Conservation (phyloP, 1,140 invertebrate genomes). For the Drosophila kanapiae region DNA sequence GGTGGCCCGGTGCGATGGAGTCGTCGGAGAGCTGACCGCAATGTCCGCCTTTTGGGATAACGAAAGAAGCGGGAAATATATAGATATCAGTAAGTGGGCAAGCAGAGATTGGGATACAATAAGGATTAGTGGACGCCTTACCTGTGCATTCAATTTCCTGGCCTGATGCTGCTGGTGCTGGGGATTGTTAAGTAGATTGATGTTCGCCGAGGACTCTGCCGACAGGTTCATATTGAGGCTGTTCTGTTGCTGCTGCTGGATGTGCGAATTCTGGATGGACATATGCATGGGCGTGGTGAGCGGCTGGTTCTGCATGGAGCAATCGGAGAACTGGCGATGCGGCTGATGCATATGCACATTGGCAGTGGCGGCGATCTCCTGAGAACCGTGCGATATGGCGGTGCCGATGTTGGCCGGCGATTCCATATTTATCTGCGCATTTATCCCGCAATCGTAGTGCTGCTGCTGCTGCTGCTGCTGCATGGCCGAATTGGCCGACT, state of each 20-base stretch:
- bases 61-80: neutral
- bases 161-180: conserved; percentile 73
- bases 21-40: conserved; percentile 56
- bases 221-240: conserved; percentile 75
- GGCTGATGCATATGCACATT: conserved; percentile 86
- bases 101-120: too few relatives aligned
- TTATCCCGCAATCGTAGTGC: conserved; percentile 91
- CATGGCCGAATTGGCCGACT: conserved; percentile 89
- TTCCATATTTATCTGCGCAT: conserved; percentile 93
- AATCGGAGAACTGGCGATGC: conserved; percentile 88
- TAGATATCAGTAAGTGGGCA: too few relatives aligned
- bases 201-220: conserved; percentile 61
- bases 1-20: conserved; percentile 63
- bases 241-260: conserved; percentile 79
- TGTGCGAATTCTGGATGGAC: conserved; percentile 85
- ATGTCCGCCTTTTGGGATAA: conserved; percentile 61
- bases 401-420: conserved; percentile 95
- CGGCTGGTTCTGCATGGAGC: conserved; percentile 87
- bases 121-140: conserved; percentile 25
- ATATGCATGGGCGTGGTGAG: conserved; percentile 87
- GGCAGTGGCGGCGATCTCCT: conserved; percentile 87
- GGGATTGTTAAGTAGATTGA: conserved; percentile 70
- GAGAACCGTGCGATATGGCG: conserved; percentile 92
- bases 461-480: conserved; percentile 85
- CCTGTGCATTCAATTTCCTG: conserved; percentile 76